phyloP scores from a whole-genome alignment of 2,113 vertebrate species.

The Xiphophorus couchianus region DNA sequence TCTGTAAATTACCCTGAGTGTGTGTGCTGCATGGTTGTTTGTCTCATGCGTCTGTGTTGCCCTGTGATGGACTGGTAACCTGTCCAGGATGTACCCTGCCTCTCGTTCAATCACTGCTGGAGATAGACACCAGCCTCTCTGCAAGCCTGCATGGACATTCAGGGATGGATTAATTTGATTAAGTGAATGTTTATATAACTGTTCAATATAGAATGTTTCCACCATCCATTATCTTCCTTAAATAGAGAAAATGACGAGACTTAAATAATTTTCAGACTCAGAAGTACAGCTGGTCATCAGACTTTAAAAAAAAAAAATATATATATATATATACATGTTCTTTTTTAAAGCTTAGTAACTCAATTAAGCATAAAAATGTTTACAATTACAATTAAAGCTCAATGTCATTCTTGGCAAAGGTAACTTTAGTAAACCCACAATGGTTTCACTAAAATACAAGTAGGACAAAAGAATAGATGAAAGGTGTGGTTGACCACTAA shows the following conservation, averaged over 20 bases:
- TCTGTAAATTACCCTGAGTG: background rate
- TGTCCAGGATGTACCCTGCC: background rate
- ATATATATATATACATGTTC: no score
- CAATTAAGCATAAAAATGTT: conserved; percentile 1
- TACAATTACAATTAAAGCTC: conserved; percentile 5
- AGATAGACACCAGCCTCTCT: background rate
- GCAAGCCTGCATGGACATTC: background rate
- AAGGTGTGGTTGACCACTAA: conserved; percentile 63
- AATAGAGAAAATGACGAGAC: conserved; percentile 12
- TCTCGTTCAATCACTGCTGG: no score
- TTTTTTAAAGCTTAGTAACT: background rate
- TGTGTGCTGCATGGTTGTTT: background rate
- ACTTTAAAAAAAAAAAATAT: background rate
- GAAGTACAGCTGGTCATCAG: background rate
- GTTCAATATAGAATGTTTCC: conserved; percentile 15
- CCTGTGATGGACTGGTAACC: background rate
- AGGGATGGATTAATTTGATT: background rate
- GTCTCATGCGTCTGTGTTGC: background rate
- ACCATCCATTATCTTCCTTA: conserved; percentile 17
- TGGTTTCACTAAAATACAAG: conserved; percentile 39
- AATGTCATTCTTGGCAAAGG: fast-evolving
- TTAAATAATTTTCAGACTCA: conserved; percentile 16
- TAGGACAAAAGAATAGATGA: conserved; percentile 65
- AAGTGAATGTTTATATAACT: conserved; percentile 26
- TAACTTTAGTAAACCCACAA: conserved; percentile 23